Conservation (phyloP, 2,113 vertebrate genomes). For the Panurus biarmicus region DNA sequence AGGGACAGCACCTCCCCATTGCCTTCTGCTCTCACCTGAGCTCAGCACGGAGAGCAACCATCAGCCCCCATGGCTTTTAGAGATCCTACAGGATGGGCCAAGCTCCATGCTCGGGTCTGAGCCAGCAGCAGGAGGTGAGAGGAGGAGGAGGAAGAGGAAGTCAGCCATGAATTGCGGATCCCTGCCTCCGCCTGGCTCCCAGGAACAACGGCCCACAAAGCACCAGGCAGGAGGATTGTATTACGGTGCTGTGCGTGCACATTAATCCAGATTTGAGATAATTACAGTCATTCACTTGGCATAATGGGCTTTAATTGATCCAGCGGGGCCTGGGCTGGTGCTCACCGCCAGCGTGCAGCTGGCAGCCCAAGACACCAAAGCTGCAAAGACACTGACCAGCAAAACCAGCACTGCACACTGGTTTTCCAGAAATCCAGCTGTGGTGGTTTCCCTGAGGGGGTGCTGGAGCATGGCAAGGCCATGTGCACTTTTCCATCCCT, state of each 20-base stretch:
- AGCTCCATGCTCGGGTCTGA: background rate
- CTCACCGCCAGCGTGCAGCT: background rate
- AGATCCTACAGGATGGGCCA: background rate
- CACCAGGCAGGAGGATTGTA: background rate
- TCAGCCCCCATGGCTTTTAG: rapidly evolving
- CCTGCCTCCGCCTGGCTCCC: background rate
- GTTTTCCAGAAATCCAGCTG: background rate
- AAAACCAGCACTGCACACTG: rapidly evolving
- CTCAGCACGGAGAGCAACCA: background rate
- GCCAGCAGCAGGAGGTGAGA: background rate
- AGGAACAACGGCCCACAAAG: background rate
- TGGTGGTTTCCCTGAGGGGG: background rate
- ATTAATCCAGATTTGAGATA: slow-evolving; percentile 58
- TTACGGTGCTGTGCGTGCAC: background rate
- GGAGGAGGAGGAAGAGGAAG: background rate
- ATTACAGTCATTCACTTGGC: slow-evolving; percentile 58
- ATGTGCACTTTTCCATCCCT: background rate
- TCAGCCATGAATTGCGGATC: rapidly evolving
- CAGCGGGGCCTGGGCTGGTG: background rate
- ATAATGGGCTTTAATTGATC: slow-evolving; percentile 55
- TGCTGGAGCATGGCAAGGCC: background rate
- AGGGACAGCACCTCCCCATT: background rate
- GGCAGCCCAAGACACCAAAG: background rate
- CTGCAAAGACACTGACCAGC: background rate
- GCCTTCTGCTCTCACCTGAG: background rate